These are phyloP conservation scores for Nycteola revayana DNA, from an alignment of 2,888 invertebrate species.

Conservation along the genomic window DNA sequence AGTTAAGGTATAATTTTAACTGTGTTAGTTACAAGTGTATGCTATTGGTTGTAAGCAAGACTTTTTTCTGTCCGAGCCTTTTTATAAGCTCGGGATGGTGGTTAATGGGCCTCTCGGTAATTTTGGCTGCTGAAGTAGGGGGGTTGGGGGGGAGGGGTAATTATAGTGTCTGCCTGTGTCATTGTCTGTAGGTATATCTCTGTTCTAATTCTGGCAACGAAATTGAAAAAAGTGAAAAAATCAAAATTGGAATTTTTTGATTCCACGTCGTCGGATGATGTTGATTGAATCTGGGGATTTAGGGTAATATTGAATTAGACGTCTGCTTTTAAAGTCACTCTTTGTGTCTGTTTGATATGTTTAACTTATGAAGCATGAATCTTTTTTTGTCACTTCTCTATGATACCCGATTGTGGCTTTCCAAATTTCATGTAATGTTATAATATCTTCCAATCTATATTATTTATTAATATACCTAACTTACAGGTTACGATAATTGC, in stretches of 20 bases:
- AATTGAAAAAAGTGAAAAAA: conserved; percentile 41
- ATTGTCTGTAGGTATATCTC: conserved; percentile 70
- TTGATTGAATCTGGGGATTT: conserved; percentile 29
- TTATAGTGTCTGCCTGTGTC: conserved; percentile 74
- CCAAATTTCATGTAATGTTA: no score
- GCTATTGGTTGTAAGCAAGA: conserved; percentile 60
- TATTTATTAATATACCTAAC: no score
- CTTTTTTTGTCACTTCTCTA: no score
- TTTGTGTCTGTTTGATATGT: no score
- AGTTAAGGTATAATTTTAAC: conserved; percentile 39
- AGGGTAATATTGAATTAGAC: conserved; percentile 22
- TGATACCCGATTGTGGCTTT: no score
- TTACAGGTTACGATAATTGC: no score
- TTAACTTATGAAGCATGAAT: no score
- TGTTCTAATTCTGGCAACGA: conserved; percentile 55
- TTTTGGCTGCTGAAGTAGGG: conserved; percentile 52
- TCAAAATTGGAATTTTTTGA: conserved; percentile 16
- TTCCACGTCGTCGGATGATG: conserved; percentile 25
- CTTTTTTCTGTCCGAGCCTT: conserved; percentile 56
- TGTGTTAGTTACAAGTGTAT: conserved; percentile 23
- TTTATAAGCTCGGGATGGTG: conserved; percentile 72
- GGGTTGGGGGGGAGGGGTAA: conserved; percentile 50
- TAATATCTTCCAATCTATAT: no score
- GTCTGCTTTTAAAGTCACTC: conserved; percentile 14
- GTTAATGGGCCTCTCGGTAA: conserved; percentile 72